A percentile compares a stretch with the other conserved stretches of the same genome.
Conservation (phyloP, 1,140 invertebrate species). For the Phthorimaea operculella region DNA sequence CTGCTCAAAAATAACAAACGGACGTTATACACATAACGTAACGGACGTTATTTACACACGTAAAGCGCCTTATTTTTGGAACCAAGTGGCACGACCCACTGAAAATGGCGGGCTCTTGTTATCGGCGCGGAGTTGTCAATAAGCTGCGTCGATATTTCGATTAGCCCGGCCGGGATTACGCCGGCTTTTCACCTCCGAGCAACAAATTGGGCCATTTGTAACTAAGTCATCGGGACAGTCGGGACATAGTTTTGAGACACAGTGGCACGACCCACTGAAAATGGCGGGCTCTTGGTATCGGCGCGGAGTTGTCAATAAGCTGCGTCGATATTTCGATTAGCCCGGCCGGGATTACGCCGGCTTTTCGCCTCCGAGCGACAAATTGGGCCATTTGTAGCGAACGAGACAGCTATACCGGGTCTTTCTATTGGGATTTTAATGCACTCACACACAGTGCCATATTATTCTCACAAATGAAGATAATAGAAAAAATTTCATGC, state of each 20-base stretch:
- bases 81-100: not conserved
- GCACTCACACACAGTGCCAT: too few species aligned
- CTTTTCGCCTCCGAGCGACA: conserved; percentile 59
- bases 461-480: too few species aligned
- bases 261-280: not conserved
- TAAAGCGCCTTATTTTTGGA: too few species aligned
- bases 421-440: too few species aligned
- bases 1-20: too few species aligned
- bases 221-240: conserved; percentile 14
- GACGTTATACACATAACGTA: too few species aligned
- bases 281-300: not conserved
- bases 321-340: conserved; percentile 63
- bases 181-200: conserved; percentile 57
- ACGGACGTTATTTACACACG: too few species aligned
- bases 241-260: too few species aligned
- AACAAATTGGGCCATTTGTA: conserved; percentile 63
- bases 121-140: conserved; percentile 23
- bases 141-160: conserved; percentile 59
- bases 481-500: too few species aligned
- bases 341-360: conserved; percentile 56
- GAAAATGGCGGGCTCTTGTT: not conserved
- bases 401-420: not conserved
- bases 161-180: conserved; percentile 59
- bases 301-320: conserved; percentile 32
- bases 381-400: conserved; percentile 59